Conservation (phyloP, 1,140 invertebrate species). For the Heliconius melpomene region DNA sequence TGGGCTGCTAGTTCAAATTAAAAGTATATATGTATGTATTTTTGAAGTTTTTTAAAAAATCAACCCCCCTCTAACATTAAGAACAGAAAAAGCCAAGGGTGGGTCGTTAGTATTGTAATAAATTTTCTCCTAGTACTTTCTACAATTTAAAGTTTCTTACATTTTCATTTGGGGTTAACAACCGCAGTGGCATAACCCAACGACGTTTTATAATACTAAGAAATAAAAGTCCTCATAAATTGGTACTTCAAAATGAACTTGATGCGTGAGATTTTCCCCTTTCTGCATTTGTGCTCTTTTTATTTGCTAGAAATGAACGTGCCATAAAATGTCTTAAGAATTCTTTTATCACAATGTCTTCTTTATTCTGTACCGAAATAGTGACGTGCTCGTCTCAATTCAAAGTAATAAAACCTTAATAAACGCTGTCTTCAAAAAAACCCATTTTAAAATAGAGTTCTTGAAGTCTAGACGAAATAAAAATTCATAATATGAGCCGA, state of each 20-base stretch:
- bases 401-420: slow-evolving; percentile 12
- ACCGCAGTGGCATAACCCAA: neutral
- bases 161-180: neutral
- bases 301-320: slow-evolving; percentile 17
- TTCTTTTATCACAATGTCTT: slow-evolving; percentile 9
- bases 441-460: slow-evolving; percentile 16
- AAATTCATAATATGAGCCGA: slow-evolving; percentile 10
- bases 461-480: slow-evolving; percentile 28
- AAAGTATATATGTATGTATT: no score
- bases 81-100: neutral
- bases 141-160: slow-evolving; percentile 2
- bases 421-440: slow-evolving; percentile 2
- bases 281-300: slow-evolving; percentile 16
- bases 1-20: no score
- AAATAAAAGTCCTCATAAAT: slow-evolving; percentile 26
- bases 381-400: slow-evolving; percentile 8
- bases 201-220: slow-evolving; percentile 16
- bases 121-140: neutral
- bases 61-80: neutral
- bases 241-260: slow-evolving; percentile 8
- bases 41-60: no score
- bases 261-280: slow-evolving; percentile 11
- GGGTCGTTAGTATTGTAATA: neutral
- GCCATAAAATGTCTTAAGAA: slow-evolving; percentile 20
- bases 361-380: slow-evolving; percentile 7